phyloP scores from a whole-genome alignment of 2,888 invertebrate species.

The Camponotus fellah region DNA sequence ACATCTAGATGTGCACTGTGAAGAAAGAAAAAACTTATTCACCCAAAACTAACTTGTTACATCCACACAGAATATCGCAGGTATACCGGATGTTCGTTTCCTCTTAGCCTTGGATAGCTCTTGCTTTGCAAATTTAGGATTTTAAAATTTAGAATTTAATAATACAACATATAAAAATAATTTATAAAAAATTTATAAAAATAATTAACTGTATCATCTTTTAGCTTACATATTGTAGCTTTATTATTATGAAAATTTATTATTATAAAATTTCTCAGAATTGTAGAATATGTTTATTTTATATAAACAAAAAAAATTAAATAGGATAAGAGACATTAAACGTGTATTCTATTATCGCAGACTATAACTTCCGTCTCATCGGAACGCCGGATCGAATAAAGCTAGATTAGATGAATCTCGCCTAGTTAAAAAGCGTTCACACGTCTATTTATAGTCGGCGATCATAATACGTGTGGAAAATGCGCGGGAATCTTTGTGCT shows the following conservation, averaged over 20 bases:
- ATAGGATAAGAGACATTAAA: neutral
- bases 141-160: neutral
- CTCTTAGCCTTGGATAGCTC: neutral
- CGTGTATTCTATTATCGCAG: slow-evolving; percentile 36
- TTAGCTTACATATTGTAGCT: neutral
- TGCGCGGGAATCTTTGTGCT: slow-evolving; percentile 22
- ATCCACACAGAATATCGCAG: neutral
- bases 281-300: neutral
- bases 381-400: slow-evolving; percentile 43
- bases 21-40: slow-evolving; percentile 45
- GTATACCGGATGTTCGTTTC: neutral
- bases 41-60: slow-evolving; percentile 8
- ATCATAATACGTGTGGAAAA: slow-evolving; percentile 50
- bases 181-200: no score
- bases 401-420: slow-evolving; percentile 59
- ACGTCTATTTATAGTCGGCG: slow-evolving; percentile 63
- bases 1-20: slow-evolving; percentile 57
- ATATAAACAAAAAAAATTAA: neutral
- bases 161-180: neutral
- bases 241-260: neutral
- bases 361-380: slow-evolving; percentile 60
- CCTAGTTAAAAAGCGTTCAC: slow-evolving; percentile 62
- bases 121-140: neutral
- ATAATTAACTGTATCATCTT: neutral
- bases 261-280: neutral